Evolutionary conservation across 2,888 invertebrate genomes (phyloP).

Genomic region (Limulus polyphemus): DNA sequence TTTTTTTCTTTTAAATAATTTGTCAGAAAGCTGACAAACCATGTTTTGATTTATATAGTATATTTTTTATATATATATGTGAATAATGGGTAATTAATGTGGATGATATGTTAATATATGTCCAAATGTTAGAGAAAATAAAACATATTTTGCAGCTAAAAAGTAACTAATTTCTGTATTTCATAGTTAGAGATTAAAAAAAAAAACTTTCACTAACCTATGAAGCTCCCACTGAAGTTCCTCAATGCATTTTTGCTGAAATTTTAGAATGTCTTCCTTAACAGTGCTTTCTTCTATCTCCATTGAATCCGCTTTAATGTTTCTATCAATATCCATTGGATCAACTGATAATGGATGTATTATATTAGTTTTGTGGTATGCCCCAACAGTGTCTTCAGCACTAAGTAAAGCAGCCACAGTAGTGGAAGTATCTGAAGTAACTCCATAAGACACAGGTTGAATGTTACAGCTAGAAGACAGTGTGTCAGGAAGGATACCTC

Average conservation of each 20-base stretch:
- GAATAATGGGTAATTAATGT: too few relatives aligned
- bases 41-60: too few relatives aligned
- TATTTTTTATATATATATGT: too few relatives aligned
- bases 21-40: too few relatives aligned
- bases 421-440: background rate
- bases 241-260: conserved; percentile 70
- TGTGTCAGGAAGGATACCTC: conserved; percentile 15
- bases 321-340: conserved; percentile 34
- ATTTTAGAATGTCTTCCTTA: conserved; percentile 20
- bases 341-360: conserved; percentile 32
- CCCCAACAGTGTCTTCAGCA: too few relatives aligned
- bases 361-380: background rate
- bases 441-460: conserved; percentile 1
- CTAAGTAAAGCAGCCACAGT: background rate
- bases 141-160: too few relatives aligned
- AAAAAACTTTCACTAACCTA: conserved; percentile 34
- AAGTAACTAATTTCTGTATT: too few relatives aligned
- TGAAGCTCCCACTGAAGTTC: conserved; percentile 69
- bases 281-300: too few relatives aligned
- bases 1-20: too few relatives aligned
- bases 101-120: too few relatives aligned
- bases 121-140: too few relatives aligned
- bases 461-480: conserved; percentile 1
- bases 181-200: too few relatives aligned
- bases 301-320: conserved; percentile 20